Percentiles rank a stretch among this genome's conserved stretches.
Conservation (phyloP, 2,888 invertebrate genomes). For the Nomada fabriciana region DNA sequence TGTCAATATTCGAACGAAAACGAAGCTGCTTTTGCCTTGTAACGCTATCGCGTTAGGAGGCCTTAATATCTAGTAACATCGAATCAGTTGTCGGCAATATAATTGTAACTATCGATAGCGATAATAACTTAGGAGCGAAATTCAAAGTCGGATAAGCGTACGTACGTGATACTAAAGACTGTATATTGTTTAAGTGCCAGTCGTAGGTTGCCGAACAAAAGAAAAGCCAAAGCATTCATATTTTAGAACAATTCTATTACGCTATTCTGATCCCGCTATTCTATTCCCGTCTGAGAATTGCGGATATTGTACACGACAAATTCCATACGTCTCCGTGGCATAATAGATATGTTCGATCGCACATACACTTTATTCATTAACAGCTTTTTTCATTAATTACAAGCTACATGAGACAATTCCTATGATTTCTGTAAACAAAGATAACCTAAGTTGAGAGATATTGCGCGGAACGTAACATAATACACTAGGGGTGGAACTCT, state of each 20-base stretch:
- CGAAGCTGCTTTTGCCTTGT: background rate
- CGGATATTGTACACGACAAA: conserved; percentile 9
- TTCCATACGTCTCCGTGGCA: conserved; percentile 12
- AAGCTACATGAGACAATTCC: background rate
- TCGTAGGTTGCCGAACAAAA: no score
- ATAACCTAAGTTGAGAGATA: conserved; percentile 36
- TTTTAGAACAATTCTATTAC: background rate
- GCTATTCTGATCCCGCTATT: conserved; percentile 1
- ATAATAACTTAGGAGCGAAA: no score
- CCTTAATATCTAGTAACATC: no score
- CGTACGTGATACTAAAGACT: no score
- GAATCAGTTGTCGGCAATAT: no score
- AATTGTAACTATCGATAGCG: no score
- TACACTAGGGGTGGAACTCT: background rate
- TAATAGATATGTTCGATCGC: background rate
- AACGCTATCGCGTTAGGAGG: no score
- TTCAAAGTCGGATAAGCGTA: no score
- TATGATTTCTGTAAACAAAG: conserved; percentile 38
- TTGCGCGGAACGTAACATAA: background rate
- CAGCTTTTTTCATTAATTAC: background rate
- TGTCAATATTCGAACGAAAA: conserved; percentile 10
- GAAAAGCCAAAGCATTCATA: no score
- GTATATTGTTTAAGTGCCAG: no score
- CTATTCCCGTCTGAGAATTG: conserved; percentile 9
- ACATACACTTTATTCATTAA: conserved; percentile 11